Base-by-base conservation (phyloP, 2,113 vertebrate genomes). In the Ranitomeya imitator region DNA sequence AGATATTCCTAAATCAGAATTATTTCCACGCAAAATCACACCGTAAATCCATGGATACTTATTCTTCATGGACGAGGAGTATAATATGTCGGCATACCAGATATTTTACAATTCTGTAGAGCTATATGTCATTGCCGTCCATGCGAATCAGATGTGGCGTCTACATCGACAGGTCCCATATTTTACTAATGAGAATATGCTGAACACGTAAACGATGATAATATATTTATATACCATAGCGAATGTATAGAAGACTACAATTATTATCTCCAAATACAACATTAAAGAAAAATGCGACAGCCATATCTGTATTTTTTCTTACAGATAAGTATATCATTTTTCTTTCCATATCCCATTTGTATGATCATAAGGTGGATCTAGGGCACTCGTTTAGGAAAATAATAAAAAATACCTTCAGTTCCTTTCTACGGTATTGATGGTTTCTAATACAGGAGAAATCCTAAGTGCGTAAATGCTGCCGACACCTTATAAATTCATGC, bases 1-100 rank as follows among this genome's bases (percentile, higher is more conserved):
- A 83, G 15, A 86, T 7, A 55, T 65, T 86, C 21, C 73, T 16
- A 86, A 61, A 86, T 63, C 74, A 85, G 84, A 67, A 67, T 51
- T 52, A 67, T 81, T 31, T 81, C 79, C 26, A 81, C 54, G 45
- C 14, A 45, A 83, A 83, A 52, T 23, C 61, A 83, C 81, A 67
- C 51, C 8, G 37, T 67, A 83, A 83, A 37, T 83, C 61, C 37
- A 37, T n/a, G 61, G 37, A 23, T 11, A 60, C 21, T 80, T 80
- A 80, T 80, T 80, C 55, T 14, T 57, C 51, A 26, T 8, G 55
- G 8, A 80, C 7, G 6, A 79, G 45, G 73, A 21, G 73, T 74
- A 52, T 10, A 52, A 52, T 18, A 76, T 51, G 45, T 12, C 52
- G 37, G 45, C 73, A 76, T 18, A 21, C 10, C 73, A 76, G 73